Percentiles rank a stretch among this genome's conserved stretches.
Conservation (phyloP, 2,797 vertebrate genomes). For the Dicrostonyx torquatus region DNA sequence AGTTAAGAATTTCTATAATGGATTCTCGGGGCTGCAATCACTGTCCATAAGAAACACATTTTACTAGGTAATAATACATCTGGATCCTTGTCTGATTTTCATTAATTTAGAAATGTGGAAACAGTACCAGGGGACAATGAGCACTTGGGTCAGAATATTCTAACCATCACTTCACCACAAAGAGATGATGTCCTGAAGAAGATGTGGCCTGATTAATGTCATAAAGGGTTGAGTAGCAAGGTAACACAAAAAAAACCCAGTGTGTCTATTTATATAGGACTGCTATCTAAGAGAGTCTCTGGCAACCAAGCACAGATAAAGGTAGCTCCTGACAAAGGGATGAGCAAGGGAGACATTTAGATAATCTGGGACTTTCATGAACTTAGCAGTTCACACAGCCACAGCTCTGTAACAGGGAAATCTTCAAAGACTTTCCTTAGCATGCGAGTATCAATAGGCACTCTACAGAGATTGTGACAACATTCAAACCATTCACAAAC, state of each 20-base stretch:
- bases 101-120: conserved; percentile 57
- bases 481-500: background rate
- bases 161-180: background rate
- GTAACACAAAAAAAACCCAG: background rate
- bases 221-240: background rate
- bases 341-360: background rate
- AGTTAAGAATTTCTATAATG: conserved; percentile 43
- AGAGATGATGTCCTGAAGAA: background rate
- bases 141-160: background rate
- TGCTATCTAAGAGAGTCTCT: background rate
- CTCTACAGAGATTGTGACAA: background rate
- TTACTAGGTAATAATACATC: conserved; percentile 44
- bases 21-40: conserved; percentile 2
- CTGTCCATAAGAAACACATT: background rate
- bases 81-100: conserved; percentile 45
- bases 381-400: background rate
- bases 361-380: background rate
- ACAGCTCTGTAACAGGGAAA: background rate
- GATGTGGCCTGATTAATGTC: background rate
- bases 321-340: background rate
- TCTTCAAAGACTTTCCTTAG: background rate
- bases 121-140: background rate
- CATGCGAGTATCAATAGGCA: background rate
- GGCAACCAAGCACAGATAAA: background rate
- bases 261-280: background rate